Percentiles rank a stretch among this genome's conserved stretches.
Evolutionary conservation across 1,140 invertebrate genomes (phyloP).

Genomic region (Lordiphosa collinella): DNA sequence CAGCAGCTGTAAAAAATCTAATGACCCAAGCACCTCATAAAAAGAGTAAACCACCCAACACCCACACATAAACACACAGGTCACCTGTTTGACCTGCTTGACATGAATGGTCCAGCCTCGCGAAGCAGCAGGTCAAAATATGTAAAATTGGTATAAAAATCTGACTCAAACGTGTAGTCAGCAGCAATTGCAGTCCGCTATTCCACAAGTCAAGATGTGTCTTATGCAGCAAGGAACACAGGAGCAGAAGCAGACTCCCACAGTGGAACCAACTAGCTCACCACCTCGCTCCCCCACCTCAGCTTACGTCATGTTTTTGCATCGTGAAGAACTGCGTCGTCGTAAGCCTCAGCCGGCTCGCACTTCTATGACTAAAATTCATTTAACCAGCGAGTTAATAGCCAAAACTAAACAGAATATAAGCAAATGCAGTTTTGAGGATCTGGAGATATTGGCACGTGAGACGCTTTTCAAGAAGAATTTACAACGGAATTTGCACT

Average conservation of each 20-base stretch:
- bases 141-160: conserved; percentile 39
- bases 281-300: conserved; percentile 32
- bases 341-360: conserved; percentile 26
- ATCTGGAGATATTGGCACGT: conserved; percentile 55
- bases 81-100: conserved; percentile 35
- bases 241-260: not conserved
- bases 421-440: conserved; percentile 43
- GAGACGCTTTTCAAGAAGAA: conserved; percentile 60
- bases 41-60: conserved; percentile 1
- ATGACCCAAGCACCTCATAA: conserved; percentile 17
- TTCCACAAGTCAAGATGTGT: conserved; percentile 41
- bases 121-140: conserved; percentile 42
- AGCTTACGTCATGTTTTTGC: conserved; percentile 52
- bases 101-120: conserved; percentile 44
- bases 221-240: conserved; percentile 19
- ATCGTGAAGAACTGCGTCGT: conserved; percentile 57
- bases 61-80: conserved; percentile 2
- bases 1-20: conserved; percentile 39
- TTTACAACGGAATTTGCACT: conserved; percentile 47
- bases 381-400: conserved; percentile 55
- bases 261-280: not conserved
- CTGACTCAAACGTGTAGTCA: not conserved
- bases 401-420: conserved; percentile 56
- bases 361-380: conserved; percentile 50
- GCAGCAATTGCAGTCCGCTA: conserved; percentile 40